phyloP scores from a whole-genome alignment of 2,797 vertebrate species.

The Eremophila alpestris region DNA sequence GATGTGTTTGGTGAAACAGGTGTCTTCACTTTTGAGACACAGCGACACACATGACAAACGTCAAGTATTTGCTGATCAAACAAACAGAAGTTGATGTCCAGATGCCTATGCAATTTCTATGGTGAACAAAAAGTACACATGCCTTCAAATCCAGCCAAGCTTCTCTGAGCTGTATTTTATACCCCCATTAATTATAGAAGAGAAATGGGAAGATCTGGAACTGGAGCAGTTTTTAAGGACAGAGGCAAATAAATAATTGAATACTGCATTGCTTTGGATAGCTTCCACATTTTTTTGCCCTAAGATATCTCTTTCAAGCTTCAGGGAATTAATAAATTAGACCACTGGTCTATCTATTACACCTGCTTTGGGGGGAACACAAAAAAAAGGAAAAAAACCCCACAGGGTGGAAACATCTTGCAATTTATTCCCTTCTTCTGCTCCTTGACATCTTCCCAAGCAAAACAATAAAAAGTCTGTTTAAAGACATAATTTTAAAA shows the following conservation, averaged over 20 bases:
- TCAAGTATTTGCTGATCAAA: background rate
- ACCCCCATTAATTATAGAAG: slow-evolving; percentile 51
- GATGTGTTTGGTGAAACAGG: background rate
- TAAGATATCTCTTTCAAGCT: slow-evolving; percentile 47
- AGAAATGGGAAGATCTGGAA: slow-evolving; percentile 55
- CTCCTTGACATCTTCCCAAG: background rate
- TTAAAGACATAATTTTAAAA: background rate
- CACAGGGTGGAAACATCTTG: background rate
- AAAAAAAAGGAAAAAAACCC: background rate
- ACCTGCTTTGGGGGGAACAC: background rate
- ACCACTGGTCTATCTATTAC: slow-evolving; percentile 33
- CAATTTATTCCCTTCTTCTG: background rate
- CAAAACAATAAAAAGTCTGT: background rate
- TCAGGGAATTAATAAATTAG: slow-evolving; percentile 56
- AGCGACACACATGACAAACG: background rate
- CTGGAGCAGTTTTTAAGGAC: slow-evolving; percentile 47
- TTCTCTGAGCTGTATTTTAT: slow-evolving; percentile 16
- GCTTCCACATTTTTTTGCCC: slow-evolving; percentile 21
- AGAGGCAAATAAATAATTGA: slow-evolving; percentile 64
- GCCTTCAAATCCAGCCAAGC: slow-evolving; percentile 1
- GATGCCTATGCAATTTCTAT: background rate
- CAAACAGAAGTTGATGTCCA: background rate
- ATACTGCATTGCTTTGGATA: slow-evolving; percentile 29
- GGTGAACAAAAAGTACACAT: background rate
- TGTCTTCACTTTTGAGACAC: background rate